Conservation (phyloP, 2,797 vertebrate species). For the Hyperoplus lanceolatus region DNA sequence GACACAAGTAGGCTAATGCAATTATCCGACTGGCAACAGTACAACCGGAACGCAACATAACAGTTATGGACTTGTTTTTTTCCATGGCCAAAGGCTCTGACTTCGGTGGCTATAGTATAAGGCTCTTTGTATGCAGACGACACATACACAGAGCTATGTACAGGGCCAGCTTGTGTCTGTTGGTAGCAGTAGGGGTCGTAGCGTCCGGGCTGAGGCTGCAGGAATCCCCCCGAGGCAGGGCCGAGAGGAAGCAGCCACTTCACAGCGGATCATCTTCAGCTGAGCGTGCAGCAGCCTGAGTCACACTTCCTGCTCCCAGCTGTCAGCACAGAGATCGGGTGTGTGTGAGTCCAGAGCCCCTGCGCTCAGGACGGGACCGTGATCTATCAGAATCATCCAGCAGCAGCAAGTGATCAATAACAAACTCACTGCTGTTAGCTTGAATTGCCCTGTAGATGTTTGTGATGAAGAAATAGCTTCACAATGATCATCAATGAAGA, state of each 20-base stretch:
- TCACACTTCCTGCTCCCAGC: conserved; percentile 23
- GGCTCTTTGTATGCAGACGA: conserved; percentile 16
- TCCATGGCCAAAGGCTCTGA: background rate
- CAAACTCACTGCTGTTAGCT: background rate
- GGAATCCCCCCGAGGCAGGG: background rate
- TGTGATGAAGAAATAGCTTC: background rate
- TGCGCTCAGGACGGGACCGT: background rate
- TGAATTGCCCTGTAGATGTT: background rate
- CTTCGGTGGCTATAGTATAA: conserved; percentile 10
- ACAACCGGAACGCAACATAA: too few relatives aligned
- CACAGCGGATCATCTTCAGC: conserved; percentile 70
- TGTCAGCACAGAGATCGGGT: conserved; percentile 51
- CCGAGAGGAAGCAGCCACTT: conserved; percentile 46
- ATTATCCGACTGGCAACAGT: too few relatives aligned
- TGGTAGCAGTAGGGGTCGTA: background rate
- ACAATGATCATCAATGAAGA: background rate
- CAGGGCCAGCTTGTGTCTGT: conserved; percentile 28
- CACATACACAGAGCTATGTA: conserved; percentile 15
- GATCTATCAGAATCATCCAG: background rate
- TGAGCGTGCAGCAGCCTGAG: conserved; percentile 55
- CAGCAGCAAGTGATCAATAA: background rate
- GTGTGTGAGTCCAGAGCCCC: conserved; percentile 24
- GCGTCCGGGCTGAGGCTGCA: conserved; percentile 21
- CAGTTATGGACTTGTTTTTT: background rate
- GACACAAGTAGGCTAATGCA: too few relatives aligned